phyloP scores from a whole-genome alignment of 2,113 vertebrate genomes.

The Ahaetulla prasina region DNA sequence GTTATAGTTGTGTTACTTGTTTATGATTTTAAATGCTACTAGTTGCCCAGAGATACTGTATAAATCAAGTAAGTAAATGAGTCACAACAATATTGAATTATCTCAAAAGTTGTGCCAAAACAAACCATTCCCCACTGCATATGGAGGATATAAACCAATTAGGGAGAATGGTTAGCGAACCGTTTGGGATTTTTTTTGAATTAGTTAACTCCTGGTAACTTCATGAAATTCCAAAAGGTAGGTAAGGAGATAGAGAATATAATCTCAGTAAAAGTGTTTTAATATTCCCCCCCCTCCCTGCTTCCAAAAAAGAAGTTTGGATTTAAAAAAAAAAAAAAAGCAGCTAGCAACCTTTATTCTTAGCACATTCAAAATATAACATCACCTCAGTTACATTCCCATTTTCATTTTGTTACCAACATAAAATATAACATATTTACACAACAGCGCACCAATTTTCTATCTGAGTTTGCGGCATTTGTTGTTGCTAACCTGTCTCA shows the following conservation, averaged over 20 bases:
- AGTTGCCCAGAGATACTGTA: background rate
- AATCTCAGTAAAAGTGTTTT: background rate
- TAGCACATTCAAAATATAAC: conserved; percentile 2
- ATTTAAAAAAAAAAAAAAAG: background rate
- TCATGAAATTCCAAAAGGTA: background rate
- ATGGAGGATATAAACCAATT: background rate
- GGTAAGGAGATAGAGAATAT: background rate
- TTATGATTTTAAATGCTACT: background rate
- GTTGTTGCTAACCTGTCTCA: background rate
- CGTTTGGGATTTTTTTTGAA: background rate
- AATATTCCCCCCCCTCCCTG: fast-evolving
- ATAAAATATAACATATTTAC: background rate
- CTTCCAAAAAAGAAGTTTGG: background rate
- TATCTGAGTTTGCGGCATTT: background rate
- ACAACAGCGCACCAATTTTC: background rate
- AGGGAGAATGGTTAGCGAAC: background rate
- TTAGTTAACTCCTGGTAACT: background rate
- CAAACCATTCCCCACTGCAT: background rate
- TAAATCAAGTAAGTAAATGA: background rate
- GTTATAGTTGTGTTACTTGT: background rate
- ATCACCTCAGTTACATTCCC: background rate
- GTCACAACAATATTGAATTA: background rate
- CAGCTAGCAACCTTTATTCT: background rate
- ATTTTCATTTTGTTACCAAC: background rate
- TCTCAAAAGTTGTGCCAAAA: background rate